Evolutionary conservation across 2,113 vertebrate genomes (phyloP), one percentile per base, ranked within the genome.

Genomic region (Corythornis cristatus): DNA sequence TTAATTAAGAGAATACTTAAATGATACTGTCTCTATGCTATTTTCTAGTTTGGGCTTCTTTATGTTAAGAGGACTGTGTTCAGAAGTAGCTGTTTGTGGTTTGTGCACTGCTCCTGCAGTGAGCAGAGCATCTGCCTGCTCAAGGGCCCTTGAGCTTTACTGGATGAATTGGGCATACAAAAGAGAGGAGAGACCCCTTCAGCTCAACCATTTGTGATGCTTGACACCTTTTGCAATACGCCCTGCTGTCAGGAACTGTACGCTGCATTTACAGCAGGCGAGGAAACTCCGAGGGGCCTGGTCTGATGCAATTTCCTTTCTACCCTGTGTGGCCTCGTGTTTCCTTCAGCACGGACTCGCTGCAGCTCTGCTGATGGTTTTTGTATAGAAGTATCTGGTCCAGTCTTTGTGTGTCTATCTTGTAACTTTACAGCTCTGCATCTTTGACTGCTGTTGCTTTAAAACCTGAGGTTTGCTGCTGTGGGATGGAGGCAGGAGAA

Each of bases 291-390:
- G 6, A 28, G 35, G 46, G 14, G 67, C 15, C 1, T 20, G n/a
- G 31, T 40, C 20, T 26, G 54, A 43, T 12, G 35, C n/a, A 79
- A 37, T 45, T 68, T 37, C 45, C 45, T 53, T 88, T 23, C 57
- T 28, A n/a, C 11, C 5, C 5, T 25, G 48, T 0, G 1, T 54
- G 74, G 51, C 26, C 15, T n/a, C 8, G 0, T 28, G 17, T 35
- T 81, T 42, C 54, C 45, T 83, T 70, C 64, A 71, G 28, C 12
- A 11, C 1, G 20, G 21, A 43, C 33, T 66, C 0, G 1, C 54
- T 53, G 42, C 3, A 3, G 29, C 31, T 85, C 58, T 88, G 54
- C 37, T 71, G 17, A 5, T 51, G 23, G 12, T 3, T 79, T 61
- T 31, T 51, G 8, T 4, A 60, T 4, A 78, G 51, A 67, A 81